phyloP scores from a whole-genome alignment of 2,113 vertebrate genomes.

The Myrmecophaga tridactyla region DNA sequence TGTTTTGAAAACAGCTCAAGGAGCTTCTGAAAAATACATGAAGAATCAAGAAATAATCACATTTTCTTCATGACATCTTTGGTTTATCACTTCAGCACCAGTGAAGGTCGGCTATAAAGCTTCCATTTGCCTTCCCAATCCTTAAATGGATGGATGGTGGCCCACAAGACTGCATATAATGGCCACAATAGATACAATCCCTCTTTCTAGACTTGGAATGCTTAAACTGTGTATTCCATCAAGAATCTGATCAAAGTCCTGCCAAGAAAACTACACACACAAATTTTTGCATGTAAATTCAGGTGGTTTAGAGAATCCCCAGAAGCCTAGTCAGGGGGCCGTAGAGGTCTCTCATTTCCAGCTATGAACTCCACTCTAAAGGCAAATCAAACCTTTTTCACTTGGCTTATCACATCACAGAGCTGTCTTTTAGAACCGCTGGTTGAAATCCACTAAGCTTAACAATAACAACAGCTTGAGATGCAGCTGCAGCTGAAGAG shows the following conservation, averaged over 20 bases:
- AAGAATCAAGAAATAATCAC: not conserved
- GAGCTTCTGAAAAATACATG: not conserved
- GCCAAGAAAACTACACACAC: not conserved
- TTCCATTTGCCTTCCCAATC: not conserved
- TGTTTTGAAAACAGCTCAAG: not conserved
- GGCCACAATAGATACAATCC: not conserved
- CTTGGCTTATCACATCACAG: not conserved
- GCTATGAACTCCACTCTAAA: not conserved
- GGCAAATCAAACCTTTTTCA: not conserved
- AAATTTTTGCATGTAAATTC: not conserved
- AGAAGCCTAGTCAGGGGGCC: not conserved
- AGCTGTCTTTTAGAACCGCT: not conserved
- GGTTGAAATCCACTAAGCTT: not conserved
- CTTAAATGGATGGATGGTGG: not conserved
- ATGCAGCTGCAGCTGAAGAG: not conserved
- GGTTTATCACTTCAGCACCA: not conserved
- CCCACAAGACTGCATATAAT: not conserved
- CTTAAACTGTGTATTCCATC: not conserved
- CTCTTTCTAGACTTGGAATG: not conserved
- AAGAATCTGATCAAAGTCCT: not conserved
- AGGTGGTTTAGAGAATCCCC: not conserved
- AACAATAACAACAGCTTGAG: not conserved
- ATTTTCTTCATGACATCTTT: not conserved
- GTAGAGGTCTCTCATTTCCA: not conserved
- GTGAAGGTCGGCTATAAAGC: not conserved